A percentile compares a stretch with the other conserved stretches of the same genome.
Conservation (phyloP, 2,797 vertebrate species). For the Acipenser oxyrinchus region DNA sequence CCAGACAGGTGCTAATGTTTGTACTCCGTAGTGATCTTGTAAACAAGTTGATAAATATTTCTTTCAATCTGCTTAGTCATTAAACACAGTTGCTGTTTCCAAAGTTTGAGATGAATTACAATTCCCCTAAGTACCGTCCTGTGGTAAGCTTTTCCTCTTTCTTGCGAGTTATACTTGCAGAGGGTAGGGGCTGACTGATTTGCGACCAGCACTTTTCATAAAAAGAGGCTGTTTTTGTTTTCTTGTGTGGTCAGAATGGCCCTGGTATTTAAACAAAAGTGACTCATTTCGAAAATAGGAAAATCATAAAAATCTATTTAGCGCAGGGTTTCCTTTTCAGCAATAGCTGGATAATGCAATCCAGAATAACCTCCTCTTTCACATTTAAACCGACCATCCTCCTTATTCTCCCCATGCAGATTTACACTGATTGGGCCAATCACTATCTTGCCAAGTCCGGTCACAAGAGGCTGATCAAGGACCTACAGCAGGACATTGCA, state of each 20-base stretch:
- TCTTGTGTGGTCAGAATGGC: slow-evolving; percentile 48
- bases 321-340: slow-evolving; percentile 24
- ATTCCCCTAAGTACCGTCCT: neutral
- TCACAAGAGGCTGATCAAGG: slow-evolving; percentile 72
- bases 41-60: neutral
- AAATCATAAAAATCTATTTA: slow-evolving; percentile 39
- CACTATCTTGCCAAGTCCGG: slow-evolving; percentile 74
- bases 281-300: slow-evolving; percentile 62
- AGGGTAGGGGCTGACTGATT: slow-evolving; percentile 31
- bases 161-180: slow-evolving; percentile 14
- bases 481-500: slow-evolving; percentile 69
- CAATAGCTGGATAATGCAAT: slow-evolving; percentile 49
- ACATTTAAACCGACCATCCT: neutral
- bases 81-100: slow-evolving; percentile 29
- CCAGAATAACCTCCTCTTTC: slow-evolving; percentile 42
- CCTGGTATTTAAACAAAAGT: slow-evolving; percentile 47
- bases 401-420: slow-evolving; percentile 57
- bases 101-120: slow-evolving; percentile 6
- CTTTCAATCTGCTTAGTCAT: neutral
- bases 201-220: slow-evolving; percentile 41
- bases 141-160: slow-evolving; percentile 19
- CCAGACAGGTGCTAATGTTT: too few relatives aligned
- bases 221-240: slow-evolving; percentile 47
- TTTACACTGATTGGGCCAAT: slow-evolving; percentile 88
- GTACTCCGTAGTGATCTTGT: neutral